Evolutionary conservation across 2,113 vertebrate genomes (phyloP).

Genomic region (Dryoscopus gambensis): DNA sequence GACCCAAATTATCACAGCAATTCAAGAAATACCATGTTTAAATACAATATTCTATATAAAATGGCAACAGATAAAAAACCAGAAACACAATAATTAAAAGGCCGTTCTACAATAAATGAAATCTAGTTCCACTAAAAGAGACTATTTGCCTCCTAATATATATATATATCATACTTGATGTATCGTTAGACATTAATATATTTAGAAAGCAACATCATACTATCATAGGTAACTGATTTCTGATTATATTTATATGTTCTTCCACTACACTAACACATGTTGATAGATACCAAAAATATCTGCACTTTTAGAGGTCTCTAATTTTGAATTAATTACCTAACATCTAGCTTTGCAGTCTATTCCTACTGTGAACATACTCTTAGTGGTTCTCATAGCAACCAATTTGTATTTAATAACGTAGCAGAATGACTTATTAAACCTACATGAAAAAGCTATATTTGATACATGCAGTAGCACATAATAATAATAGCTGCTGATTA

Average conservation of each 20-base stretch:
- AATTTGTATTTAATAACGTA: slow-evolving; percentile 57
- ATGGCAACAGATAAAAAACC: background rate
- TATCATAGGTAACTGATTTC: slow-evolving; percentile 37
- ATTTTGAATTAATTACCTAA: slow-evolving; percentile 63
- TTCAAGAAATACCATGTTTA: background rate
- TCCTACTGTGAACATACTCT: slow-evolving; percentile 22
- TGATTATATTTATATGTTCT: slow-evolving; percentile 3
- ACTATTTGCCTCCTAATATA: slow-evolving; percentile 1
- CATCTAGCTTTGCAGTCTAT: slow-evolving; percentile 20
- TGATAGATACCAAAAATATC: slow-evolving; percentile 5
- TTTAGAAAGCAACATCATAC: slow-evolving; percentile 22
- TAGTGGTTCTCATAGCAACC: slow-evolving; percentile 58
- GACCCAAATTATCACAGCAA: background rate
- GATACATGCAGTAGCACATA: background rate
- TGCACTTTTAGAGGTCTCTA: slow-evolving; percentile 22
- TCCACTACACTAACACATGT: slow-evolving; percentile 1
- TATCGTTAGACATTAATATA: slow-evolving; percentile 22
- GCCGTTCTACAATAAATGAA: background rate
- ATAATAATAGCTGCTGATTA: slow-evolving; percentile 25
- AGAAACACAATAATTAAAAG: background rate
- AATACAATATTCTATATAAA: background rate
- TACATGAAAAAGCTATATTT: slow-evolving; percentile 40
- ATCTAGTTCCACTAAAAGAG: background rate
- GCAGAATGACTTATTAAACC: slow-evolving; percentile 24
- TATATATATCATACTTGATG: background rate